Base-by-base conservation (phyloP, 2,888 invertebrate species). In the Harpalus rubripes region DNA sequence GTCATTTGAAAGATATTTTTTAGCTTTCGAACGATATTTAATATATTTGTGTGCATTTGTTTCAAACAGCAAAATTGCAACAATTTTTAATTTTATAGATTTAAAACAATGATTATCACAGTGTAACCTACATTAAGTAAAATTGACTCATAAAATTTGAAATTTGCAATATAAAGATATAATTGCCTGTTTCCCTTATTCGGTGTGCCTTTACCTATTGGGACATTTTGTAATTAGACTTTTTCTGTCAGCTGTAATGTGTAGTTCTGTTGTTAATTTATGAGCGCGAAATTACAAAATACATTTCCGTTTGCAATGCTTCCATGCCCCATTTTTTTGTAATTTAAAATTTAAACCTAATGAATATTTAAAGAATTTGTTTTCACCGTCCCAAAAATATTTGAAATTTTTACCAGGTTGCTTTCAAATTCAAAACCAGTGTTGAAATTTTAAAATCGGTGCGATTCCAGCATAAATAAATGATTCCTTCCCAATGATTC, bases 341-440 rank as follows among this genome's bases (percentile, higher is more conserved):
- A 68, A 68, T 39, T 68, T 39, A 68, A 68, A 68, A 68, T 39
- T 68, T 39, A 68, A 68, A 68, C 7, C 6, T 39, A 39, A 6
- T 68, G 39, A 68, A 68, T 68, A 68, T 68, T 39, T 68, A 26
- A 63, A 63, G 68, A 39, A 68, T 68, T 68, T 39, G 26, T 39
- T 39, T 68, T 68, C 39, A n/a, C n/a, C 22, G 15, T 6, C n/a
- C 10, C 8, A 26, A 68, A 41, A 68, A 68, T 12, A 15, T 22
- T 12, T 12, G 32, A 65, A 65, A 32, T 32, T 68, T 26, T 68
- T 32, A 32, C 68, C 26, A 15, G 26, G 15, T 39, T 15, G 68
- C 68, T 39, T 15, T 32, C 15, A 22, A 68, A 68, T 68, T 68
- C 68, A 68, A 68, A 68, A 68, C 26, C 32, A 26, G 39, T 39